Evolutionary conservation across 2,113 vertebrate genomes (phyloP), one percentile per base, ranked within the genome.

Genomic region (Hippolais icterina): DNA sequence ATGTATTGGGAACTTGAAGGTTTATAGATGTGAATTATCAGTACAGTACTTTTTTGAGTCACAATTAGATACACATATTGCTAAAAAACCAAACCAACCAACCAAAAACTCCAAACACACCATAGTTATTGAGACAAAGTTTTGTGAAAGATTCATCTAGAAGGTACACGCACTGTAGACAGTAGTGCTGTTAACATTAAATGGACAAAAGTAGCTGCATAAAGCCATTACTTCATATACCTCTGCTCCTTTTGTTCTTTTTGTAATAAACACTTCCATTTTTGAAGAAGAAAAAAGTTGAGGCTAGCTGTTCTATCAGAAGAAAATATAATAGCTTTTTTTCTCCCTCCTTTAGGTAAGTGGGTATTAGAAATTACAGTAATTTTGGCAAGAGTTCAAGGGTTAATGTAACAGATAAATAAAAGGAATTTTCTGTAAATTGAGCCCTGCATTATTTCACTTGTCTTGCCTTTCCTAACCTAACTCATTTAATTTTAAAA

Each of bases 391-490:
- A 97, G 96, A 98, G 98, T 98, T 98, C 98, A 98, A 98, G 98
- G 98, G 98, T 98, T 98, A 98, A 98, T 98, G 98, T 96, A 98
- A 97, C 97, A 98, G 97, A 98, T 98, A 98, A 98, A 98, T 98
- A 98, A 98, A 98, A 98, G 98, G 98, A 98, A 98, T 98, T 98
- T 98, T 98, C 97, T 98, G 98, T 98, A 98, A 98, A 98, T 98
- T 98, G 98, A 97, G 98, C 97, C 98, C 98, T 98, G 98, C 97
- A 98, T 98, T 98, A 98, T 98, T 98, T 98, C 98, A 98, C 95
- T 98, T 98, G 97, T 98, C 98, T 98, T 98, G 95, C 97, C 97
- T 97, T 98, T 98, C 97, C 97, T 97, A 98, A 98, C 97, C 96
- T 98, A 98, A 98, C 97, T 98, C 97, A 98, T 98, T 98, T 97